Evolutionary conservation across 1,140 invertebrate genomes (phyloP).

Genomic region (Plutomurus gul): DNA sequence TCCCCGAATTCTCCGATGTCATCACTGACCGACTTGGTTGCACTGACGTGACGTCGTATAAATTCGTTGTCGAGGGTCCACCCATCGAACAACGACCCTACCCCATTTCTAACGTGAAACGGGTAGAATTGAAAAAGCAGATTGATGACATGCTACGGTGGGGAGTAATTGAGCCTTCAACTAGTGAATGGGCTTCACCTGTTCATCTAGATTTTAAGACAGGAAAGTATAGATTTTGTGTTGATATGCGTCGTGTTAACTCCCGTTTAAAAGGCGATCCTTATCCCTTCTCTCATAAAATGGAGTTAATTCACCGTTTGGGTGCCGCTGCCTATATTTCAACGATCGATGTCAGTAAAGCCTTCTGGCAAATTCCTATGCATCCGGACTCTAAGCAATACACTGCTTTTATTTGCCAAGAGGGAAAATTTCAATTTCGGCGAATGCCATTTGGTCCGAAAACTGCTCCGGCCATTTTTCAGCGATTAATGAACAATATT

Average conservation of each 20-base stretch:
- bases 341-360: conserved; percentile 60
- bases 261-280: conserved; percentile 54
- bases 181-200: conserved; percentile 27
- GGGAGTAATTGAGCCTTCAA: conserved; percentile 57
- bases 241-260: conserved; percentile 61
- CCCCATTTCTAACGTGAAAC: neutral
- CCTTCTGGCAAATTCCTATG: conserved; percentile 60
- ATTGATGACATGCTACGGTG: conserved; percentile 54
- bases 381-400: conserved; percentile 53
- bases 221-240: conserved; percentile 52
- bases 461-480: conserved; percentile 59
- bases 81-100: neutral
- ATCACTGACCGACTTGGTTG: neutral
- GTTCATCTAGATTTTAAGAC: conserved; percentile 12
- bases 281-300: conserved; percentile 59
- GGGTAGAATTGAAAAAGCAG: neutral
- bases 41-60: neutral
- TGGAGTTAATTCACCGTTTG: conserved; percentile 56
- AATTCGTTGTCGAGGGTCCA: neutral
- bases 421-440: conserved; percentile 56
- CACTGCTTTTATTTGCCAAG: conserved; percentile 56
- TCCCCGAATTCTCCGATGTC: neutral
- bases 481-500: conserved; percentile 57
- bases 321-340: conserved; percentile 57
- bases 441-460: conserved; percentile 59